A percentile compares a stretch with the other conserved stretches of the same genome.
phyloP scores from a whole-genome alignment of 1,140 invertebrate species.

The Lordiphosa stackelbergi region DNA sequence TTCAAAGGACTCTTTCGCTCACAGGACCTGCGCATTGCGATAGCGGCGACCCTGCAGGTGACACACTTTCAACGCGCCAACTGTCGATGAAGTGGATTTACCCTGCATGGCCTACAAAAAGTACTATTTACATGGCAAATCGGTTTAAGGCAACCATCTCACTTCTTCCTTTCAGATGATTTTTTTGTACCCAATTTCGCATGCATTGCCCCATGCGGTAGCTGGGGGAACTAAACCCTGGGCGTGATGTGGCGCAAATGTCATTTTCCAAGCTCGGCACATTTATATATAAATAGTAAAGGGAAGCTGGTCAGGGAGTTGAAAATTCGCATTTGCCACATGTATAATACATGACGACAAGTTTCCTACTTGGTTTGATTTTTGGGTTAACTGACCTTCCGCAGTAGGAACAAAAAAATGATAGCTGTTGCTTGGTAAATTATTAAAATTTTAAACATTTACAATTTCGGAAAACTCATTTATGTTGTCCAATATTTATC shows the following conservation, averaged over 20 bases:
- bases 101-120: conserved; percentile 12
- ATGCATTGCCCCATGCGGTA: conserved; percentile 51
- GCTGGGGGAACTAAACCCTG: conserved; percentile 23
- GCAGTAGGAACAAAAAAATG: conserved; percentile 7
- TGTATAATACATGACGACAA: conserved; percentile 56
- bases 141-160: conserved; percentile 45
- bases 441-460: conserved; percentile 3
- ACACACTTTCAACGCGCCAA: conserved; percentile 60
- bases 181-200: conserved; percentile 51
- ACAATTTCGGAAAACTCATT: conserved; percentile 20
- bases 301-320: conserved; percentile 30
- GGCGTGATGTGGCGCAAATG: conserved; percentile 61
- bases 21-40: conserved; percentile 50
- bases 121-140: conserved; percentile 66
- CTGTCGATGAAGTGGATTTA: conserved; percentile 52
- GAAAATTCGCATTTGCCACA: conserved; percentile 56
- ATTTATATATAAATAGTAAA: conserved; percentile 11
- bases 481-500: conserved; percentile 23
- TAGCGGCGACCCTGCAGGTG: conserved; percentile 46
- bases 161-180: conserved; percentile 12
- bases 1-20: conserved; percentile 31
- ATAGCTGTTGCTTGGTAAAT: conserved; percentile 1
- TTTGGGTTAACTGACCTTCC: conserved; percentile 64
- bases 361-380: conserved; percentile 38
- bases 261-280: conserved; percentile 45